These are phyloP conservation scores for Muscidifurax raptorellus DNA, from an alignment of 1,140 invertebrate genomes.

Conservation along the genomic window DNA sequence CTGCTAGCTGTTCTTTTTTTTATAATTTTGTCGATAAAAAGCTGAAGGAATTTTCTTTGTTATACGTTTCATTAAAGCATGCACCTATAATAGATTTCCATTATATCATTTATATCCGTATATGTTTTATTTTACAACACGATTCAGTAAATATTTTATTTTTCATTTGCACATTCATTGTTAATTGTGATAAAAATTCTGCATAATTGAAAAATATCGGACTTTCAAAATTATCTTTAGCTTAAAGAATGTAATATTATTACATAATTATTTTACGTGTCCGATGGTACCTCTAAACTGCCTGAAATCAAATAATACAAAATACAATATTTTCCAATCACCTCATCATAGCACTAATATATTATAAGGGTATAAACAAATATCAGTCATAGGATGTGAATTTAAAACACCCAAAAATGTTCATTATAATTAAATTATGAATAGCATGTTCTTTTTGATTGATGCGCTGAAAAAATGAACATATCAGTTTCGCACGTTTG, in stretches of 20 bases:
- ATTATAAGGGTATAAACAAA: neutral
- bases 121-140: neutral
- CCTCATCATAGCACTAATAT: neutral
- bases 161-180: too few species aligned
- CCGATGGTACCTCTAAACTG: too few species aligned
- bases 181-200: too few species aligned
- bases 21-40: neutral
- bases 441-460: neutral
- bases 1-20: slow-evolving; percentile 23
- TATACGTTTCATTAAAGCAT: slow-evolving; percentile 13
- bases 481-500: neutral
- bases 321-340: neutral
- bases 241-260: too few species aligned
- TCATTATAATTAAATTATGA: too few species aligned
- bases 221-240: too few species aligned
- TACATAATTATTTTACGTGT: too few species aligned
- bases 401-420: too few species aligned
- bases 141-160: neutral
- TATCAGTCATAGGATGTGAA: neutral
- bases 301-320: neutral
- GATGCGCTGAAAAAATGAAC: too few species aligned
- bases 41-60: slow-evolving; percentile 9
- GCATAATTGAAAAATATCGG: too few species aligned
- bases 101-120: slow-evolving; percentile 5
- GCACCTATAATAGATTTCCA: neutral